Conservation (phyloP, 2,113 vertebrate species). For the Calonectris borealis region DNA sequence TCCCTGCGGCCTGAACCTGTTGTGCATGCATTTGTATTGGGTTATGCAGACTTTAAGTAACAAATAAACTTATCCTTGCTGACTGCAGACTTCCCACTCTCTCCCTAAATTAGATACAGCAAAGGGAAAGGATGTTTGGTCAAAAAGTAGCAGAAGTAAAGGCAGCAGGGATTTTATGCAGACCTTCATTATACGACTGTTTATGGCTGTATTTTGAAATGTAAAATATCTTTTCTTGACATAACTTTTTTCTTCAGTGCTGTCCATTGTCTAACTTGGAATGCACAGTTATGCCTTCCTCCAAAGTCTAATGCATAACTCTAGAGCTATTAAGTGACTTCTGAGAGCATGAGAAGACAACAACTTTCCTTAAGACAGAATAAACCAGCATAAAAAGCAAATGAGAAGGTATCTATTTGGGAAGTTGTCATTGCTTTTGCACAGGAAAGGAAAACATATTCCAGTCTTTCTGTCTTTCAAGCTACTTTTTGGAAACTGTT, state of each 20-base stretch:
- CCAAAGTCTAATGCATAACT: neutral
- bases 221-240: neutral
- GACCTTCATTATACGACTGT: neutral
- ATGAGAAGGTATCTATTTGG: neutral
- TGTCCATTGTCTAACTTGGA: neutral
- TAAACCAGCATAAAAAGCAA: neutral
- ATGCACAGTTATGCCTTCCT: neutral
- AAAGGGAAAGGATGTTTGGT: neutral
- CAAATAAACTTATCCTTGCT: neutral
- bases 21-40: neutral
- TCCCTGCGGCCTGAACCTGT: neutral
- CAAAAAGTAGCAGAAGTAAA: neutral
- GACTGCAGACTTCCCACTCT: neutral
- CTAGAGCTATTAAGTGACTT: neutral
- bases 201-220: neutral
- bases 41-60: neutral
- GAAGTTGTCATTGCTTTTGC: neutral
- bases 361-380: neutral
- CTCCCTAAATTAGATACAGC: neutral
- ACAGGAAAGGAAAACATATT: neutral
- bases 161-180: neutral
- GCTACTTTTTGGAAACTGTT: neutral
- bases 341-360: neutral
- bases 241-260: neutral
- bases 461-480: neutral